These are phyloP conservation scores for Globodera ellingtonae DNA, from an alignment of 1,140 invertebrate genomes.

Conservation along the genomic window DNA sequence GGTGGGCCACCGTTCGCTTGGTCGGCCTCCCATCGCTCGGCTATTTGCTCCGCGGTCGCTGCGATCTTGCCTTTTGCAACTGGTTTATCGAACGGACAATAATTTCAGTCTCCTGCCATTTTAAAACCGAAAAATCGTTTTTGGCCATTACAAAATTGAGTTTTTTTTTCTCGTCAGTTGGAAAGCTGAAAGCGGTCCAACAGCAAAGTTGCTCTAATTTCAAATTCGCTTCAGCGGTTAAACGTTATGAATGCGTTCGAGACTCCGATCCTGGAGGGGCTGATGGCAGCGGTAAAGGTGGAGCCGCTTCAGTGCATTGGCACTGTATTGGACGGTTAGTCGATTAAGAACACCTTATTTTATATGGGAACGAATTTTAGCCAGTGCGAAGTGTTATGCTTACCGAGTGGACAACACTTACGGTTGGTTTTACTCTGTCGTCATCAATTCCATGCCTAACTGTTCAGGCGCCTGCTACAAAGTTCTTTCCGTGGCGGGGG, in stretches of 20 bases:
- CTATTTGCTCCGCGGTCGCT: no score
- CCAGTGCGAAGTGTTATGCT: background rate
- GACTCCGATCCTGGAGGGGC: constrained; percentile 2
- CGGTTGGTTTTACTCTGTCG: background rate
- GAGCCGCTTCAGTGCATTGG: background rate
- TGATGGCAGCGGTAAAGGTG: background rate
- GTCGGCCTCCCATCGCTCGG: no score
- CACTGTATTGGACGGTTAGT: constrained; percentile 9
- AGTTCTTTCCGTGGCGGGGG: background rate
- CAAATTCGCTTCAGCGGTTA: background rate
- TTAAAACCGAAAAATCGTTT: no score
- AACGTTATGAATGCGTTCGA: constrained; percentile 2
- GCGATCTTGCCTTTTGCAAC: no score
- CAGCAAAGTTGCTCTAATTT: background rate
- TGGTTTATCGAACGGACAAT: no score
- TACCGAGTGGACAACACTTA: constrained; percentile 10
- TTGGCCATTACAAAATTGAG: no score
- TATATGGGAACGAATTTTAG: background rate
- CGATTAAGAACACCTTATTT: background rate
- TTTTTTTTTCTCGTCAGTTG: no score
- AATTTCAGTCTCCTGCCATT: no score
- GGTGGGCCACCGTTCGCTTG: no score
- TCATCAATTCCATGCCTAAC: no score
- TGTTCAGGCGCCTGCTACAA: background rate
- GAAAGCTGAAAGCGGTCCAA: no score